A percentile compares a stretch with the other conserved stretches of the same genome.
Conservation (phyloP, 2,113 vertebrate species). For the Campylomormyrus tamandua region DNA sequence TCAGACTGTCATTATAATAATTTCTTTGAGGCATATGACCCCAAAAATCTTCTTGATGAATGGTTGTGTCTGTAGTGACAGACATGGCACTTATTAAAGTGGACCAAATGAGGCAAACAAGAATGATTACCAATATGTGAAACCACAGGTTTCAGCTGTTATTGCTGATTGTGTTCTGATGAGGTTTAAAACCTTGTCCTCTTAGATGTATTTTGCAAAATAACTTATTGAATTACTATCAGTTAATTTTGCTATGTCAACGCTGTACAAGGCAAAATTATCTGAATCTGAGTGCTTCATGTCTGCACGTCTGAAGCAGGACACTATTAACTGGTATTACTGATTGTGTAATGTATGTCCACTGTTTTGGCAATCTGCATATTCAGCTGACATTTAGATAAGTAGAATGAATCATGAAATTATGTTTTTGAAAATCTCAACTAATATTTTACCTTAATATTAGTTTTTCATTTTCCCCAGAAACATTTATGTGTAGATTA, state of each 20-base stretch:
- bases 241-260: background rate
- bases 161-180: conserved; percentile 7
- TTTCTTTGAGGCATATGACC: background rate
- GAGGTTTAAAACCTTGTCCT: background rate
- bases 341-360: background rate
- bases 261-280: background rate
- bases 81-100: background rate
- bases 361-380: background rate
- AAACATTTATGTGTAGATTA: background rate
- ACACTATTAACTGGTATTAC: background rate
- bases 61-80: background rate
- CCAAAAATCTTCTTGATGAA: background rate
- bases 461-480: background rate
- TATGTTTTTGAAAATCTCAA: background rate
- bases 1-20: background rate
- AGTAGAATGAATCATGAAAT: background rate
- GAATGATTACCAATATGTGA: background rate
- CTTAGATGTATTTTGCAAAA: background rate
- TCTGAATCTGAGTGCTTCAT: background rate
- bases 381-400: background rate
- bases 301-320: background rate
- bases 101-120: background rate
- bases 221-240: background rate
- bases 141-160: background rate
- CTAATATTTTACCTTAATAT: background rate